phyloP scores from a whole-genome alignment of 2,113 vertebrate genomes.

The Fregetta grallaria region DNA sequence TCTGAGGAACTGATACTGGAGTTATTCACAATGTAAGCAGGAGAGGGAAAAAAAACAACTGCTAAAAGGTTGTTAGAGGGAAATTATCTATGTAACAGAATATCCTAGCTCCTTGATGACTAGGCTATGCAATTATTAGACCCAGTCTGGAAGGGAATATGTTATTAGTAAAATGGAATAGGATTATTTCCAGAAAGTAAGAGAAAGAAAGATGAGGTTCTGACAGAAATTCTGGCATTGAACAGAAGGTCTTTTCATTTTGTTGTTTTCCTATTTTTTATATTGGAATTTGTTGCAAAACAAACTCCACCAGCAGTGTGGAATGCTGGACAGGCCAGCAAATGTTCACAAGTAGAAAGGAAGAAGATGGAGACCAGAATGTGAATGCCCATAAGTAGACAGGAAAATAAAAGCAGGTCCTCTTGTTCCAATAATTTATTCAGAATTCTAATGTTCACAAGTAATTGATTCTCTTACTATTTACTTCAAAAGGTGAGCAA shows the following conservation, averaged over 20 bases:
- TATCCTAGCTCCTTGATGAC: not conserved
- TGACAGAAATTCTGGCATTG: not conserved
- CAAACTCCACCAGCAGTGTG: not conserved
- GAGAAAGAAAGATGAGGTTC: not conserved
- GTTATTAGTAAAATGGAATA: not conserved
- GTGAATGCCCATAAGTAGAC: not conserved
- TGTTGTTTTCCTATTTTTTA: not conserved
- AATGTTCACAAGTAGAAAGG: not conserved
- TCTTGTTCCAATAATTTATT: not conserved
- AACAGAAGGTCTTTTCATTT: not conserved
- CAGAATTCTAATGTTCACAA: not conserved
- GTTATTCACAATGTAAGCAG: not conserved
- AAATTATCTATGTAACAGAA: not conserved
- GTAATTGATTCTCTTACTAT: not conserved
- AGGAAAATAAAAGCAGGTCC: not conserved
- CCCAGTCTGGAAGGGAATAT: not conserved
- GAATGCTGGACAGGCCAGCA: not conserved
- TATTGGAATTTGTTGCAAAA: not conserved
- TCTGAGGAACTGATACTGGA: slow-evolving; percentile 29
- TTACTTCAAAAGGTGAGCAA: not conserved
- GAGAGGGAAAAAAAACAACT: not conserved
- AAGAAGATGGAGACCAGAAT: not conserved
- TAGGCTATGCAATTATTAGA: not conserved
- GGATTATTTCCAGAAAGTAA: not conserved
- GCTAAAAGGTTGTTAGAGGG: not conserved